phyloP scores from a whole-genome alignment of 2,888 invertebrate genomes.

The Pyrocoelia pectoralis region DNA sequence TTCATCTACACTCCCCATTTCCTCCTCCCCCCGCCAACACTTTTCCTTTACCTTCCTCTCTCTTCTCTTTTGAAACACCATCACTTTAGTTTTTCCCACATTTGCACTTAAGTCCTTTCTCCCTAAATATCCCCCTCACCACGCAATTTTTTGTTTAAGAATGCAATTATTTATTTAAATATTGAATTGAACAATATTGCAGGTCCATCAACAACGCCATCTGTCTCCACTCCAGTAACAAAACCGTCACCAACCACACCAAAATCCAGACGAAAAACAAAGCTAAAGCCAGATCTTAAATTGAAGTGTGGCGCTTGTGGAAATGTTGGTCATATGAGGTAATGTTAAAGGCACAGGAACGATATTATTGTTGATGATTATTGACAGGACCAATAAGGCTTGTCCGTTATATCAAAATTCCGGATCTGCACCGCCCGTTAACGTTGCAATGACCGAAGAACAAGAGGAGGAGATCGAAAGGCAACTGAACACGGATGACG shows the following conservation, averaged over 20 bases:
- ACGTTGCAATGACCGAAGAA: slow-evolving; percentile 80
- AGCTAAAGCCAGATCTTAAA: slow-evolving; percentile 88
- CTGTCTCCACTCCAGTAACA: slow-evolving; percentile 39
- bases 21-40: too few species aligned
- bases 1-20: too few species aligned
- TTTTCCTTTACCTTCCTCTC: too few species aligned
- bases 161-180: too few species aligned
- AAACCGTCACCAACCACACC: slow-evolving; percentile 62
- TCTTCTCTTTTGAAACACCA: too few species aligned
- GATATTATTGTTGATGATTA: slow-evolving; percentile 47
- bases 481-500: slow-evolving; percentile 79
- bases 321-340: slow-evolving; percentile 75
- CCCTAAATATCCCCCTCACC: too few species aligned
- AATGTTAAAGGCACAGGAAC: too few species aligned
- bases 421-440: slow-evolving; percentile 68
- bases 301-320: slow-evolving; percentile 98
- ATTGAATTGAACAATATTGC: too few species aligned
- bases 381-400: slow-evolving; percentile 93
- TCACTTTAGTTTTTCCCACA: too few species aligned
- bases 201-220: slow-evolving; percentile 46
- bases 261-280: slow-evolving; percentile 77
- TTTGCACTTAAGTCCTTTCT: too few species aligned
- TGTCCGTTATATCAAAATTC: slow-evolving; percentile 90
- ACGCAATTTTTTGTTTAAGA: too few species aligned
- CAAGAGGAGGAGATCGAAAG: slow-evolving; percentile 84